These are phyloP conservation scores for Smutsia temminckii DNA, from an alignment of 2,797 vertebrate species.

Conservation along the genomic window DNA sequence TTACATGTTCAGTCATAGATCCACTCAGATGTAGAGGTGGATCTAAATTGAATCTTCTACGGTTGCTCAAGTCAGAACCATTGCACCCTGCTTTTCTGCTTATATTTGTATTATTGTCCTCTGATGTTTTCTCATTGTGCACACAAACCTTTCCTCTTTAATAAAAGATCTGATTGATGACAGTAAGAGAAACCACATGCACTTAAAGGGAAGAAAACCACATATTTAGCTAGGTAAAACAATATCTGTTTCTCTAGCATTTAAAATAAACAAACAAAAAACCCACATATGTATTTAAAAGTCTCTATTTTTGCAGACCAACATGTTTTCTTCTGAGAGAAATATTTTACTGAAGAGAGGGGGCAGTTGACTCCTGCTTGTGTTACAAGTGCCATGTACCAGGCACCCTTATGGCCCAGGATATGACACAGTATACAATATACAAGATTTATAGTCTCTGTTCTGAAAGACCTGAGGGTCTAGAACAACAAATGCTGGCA, in stretches of 20 bases:
- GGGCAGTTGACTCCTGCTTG: background rate
- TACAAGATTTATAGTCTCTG: background rate
- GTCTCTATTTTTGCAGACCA: background rate
- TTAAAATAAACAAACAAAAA: slow-evolving; percentile 43
- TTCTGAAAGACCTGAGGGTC: background rate
- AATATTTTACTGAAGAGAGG: background rate
- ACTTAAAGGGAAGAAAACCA: background rate
- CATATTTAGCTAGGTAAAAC: slow-evolving; percentile 22
- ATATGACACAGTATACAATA: accelerated
- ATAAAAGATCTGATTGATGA: background rate
- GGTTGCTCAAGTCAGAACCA: background rate
- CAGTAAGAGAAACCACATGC: background rate
- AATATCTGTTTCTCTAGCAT: slow-evolving; percentile 29
- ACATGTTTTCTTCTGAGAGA: background rate
- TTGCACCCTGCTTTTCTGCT: background rate
- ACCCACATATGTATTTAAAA: slow-evolving; percentile 3
- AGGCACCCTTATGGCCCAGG: background rate
- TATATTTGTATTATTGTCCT: background rate
- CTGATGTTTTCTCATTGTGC: background rate
- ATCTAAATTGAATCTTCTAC: background rate
- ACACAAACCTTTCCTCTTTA: background rate
- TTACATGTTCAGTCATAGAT: background rate
- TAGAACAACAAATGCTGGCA: no score
- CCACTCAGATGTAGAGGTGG: no score
- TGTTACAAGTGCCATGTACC: background rate